phyloP scores from a whole-genome alignment of 2,888 invertebrate species.

The Oscheius sp. region DNA sequence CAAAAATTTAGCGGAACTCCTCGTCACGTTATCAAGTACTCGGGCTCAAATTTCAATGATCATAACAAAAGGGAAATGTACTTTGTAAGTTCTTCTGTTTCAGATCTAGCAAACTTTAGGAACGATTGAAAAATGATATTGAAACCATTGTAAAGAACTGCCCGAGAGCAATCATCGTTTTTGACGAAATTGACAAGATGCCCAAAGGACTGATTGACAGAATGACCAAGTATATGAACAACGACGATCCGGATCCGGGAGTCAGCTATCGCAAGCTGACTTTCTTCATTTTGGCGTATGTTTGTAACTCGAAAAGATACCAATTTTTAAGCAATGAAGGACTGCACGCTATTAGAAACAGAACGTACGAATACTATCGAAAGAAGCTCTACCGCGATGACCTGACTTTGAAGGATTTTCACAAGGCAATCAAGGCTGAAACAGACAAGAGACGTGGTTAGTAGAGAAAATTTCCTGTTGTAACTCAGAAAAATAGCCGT shows the following conservation, averaged over 20 bases:
- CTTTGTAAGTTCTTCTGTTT: neutral
- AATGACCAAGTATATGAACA: neutral
- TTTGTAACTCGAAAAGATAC: neutral
- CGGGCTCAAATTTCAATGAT: no score
- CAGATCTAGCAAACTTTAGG: neutral
- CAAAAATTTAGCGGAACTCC: no score
- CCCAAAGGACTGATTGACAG: neutral
- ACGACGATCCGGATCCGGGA: neutral
- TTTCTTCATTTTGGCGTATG: neutral
- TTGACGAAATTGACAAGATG: neutral
- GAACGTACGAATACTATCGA: neutral
- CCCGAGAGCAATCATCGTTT: neutral
- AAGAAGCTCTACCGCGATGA: neutral
- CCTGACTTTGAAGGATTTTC: neutral
- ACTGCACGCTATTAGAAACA: neutral
- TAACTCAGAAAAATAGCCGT: no score
- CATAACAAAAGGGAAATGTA: neutral
- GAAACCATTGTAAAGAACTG: neutral
- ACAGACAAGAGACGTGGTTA: no score
- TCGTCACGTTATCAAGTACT: no score
- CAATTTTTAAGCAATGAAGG: neutral
- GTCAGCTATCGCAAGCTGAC: slow-evolving; percentile 1
- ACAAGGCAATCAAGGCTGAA: neutral
- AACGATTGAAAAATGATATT: neutral
- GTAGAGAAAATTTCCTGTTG: no score